These are phyloP conservation scores for Gouania willdenowi DNA, from an alignment of 2,797 vertebrate genomes.

Conservation along the genomic window DNA sequence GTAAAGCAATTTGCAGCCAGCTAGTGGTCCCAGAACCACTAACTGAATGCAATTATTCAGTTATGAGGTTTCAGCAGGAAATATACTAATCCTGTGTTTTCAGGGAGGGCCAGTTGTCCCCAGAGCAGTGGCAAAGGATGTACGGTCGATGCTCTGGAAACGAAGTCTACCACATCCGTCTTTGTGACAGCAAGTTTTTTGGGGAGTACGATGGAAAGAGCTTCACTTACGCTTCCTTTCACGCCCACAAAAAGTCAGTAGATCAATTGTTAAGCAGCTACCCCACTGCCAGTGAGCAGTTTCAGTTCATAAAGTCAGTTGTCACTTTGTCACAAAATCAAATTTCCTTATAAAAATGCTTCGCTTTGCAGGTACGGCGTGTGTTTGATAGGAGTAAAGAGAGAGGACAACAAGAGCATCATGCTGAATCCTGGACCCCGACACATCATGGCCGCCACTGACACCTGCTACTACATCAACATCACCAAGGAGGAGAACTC, in stretches of 20 bases:
- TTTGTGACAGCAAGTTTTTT: constrained; percentile 96
- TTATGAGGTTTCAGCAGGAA: too few relatives aligned
- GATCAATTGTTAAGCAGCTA: too few relatives aligned
- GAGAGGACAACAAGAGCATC: constrained; percentile 88
- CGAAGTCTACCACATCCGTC: constrained; percentile 94
- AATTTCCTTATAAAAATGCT: too few relatives aligned
- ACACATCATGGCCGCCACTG: constrained; percentile 86
- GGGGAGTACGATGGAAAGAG: constrained; percentile 97
- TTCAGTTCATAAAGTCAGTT: too few relatives aligned
- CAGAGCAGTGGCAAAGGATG: constrained; percentile 95
- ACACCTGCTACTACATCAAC: constrained; percentile 98
- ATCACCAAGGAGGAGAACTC: constrained; percentile 99
- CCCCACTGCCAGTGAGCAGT: too few relatives aligned
- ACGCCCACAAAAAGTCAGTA: constrained; percentile 96
- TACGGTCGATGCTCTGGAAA: constrained; percentile 97
- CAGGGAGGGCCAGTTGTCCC: constrained; percentile 92
- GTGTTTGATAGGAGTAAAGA: constrained; percentile 87
- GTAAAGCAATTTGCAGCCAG: too few relatives aligned
- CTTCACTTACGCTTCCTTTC: constrained; percentile 96
- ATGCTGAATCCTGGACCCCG: constrained; percentile 86
- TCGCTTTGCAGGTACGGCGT: constrained; percentile 89
- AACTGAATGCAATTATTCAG: too few relatives aligned
- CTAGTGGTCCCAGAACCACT: too few relatives aligned
- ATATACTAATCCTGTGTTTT: constrained; percentile 2
- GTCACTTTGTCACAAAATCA: too few relatives aligned